Evolutionary conservation across 2,797 vertebrate genomes (phyloP), one percentile per base, ranked within the genome.

Genomic region (Scomberomorus guttatus): DNA sequence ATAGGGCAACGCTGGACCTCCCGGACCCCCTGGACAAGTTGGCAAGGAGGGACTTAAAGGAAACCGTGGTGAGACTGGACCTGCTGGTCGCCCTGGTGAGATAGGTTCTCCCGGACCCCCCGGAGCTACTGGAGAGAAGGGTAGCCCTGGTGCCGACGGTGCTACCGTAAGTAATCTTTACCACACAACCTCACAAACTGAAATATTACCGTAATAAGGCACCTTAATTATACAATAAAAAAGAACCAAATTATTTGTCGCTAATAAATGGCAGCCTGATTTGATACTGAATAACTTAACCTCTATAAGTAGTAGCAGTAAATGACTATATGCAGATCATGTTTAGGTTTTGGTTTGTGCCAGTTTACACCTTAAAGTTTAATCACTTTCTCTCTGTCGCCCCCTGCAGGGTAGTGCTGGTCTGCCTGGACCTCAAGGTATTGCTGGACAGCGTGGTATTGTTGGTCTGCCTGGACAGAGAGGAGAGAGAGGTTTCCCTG

Each of bases 31-130:
- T 18, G 98, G 98, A 85, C 93, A 94, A 8, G 10, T n/a, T 82
- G 98, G 98, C 85, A 99, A 99, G 89, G 98, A 99, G 82, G 98
- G 98, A 32, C 86, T 87, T 82, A 99, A 99, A 96, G 98, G 98
- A 90, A 93, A 96, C 90, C 98, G 98, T 76, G 98, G 98, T 96
- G 98, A 99, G 90, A 98, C 98, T 34, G 98, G 98, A 90, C 94
- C 97, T 25, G 90, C 95, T 76, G 98, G 98, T 68, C 98, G 98
- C 70, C 58, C 97, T 10, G 98, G 98, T 89, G 98, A 99, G 84
- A 61, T 96, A 0, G 98, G 98, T 22, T 92, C 96, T 60, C 89
- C 96, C 75, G 98, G 98, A 12, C 93, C 96, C 80, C 96, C 97
- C 29, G 98, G 98, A 17, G 25, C 93, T 9, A 0, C 96, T 29